Base-by-base conservation (phyloP, 2,888 invertebrate genomes). In the Dolichomitus sp. region DNA sequence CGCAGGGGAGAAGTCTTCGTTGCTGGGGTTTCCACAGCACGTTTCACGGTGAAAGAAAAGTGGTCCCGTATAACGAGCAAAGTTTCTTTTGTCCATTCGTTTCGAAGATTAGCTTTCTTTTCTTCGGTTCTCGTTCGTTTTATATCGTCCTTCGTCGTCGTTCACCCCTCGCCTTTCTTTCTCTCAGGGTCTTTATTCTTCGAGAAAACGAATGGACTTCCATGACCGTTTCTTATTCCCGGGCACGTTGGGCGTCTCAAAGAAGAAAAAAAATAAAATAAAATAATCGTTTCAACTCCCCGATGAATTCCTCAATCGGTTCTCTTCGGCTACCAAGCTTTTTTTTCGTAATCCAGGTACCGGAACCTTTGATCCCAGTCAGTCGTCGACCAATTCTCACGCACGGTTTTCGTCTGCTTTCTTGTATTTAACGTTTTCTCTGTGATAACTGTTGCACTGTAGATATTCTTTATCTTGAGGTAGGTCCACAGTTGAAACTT, bases 81-180 rank as follows among this genome's bases (percentile, higher is more conserved):
- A 84, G 80, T 84, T 84, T 84, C 81, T 84, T 81, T 84, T 84
- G 84, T 81, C 75, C 78, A 76, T 84, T 81, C 81, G 79, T 84
- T 85, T 80, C 80, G 83, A 84, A 85, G 81, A 85, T 83, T 81
- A 83, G 81, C 83, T 85, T 81, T 76, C 83, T 75, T 80, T 70
- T 70, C 75, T 80, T 80, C 69, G 70, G 59, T 57, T 57, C 69
- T 69, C 54, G 52, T 54, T 69, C 69, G 33, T 37, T 40, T 37
- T 42, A 37, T 61, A 37, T 61, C 61, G 37, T 61, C 37, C 33
- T 61, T 61, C 33, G 50, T 52, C 61, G 30, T 52, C 72, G 27
- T 42, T 42, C 37, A 57, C 65, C 54, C 54, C 75, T 81, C 63
- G 68, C 19, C 19, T 61, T 42, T 52, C 57, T 17, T 37, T 73